Base-by-base conservation (phyloP, 2,113 vertebrate species). In the Campylomormyrus tamandua region DNA sequence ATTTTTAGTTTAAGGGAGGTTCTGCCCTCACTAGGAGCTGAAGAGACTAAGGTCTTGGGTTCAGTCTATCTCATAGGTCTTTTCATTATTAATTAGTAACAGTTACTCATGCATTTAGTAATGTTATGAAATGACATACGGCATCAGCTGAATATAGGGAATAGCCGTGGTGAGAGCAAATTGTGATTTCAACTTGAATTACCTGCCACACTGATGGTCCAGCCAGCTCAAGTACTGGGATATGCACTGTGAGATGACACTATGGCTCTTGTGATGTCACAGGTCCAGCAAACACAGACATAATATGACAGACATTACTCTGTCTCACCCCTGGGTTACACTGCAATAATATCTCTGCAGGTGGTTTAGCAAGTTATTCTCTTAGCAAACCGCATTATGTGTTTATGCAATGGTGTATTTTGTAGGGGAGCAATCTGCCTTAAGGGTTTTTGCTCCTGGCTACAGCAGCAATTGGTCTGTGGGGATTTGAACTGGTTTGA, bases 21-120 rank as follows among this genome's bases (percentile, higher is more conserved):
- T 42, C 15, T 42, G 74, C 42, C 3, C 48, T 15, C 83, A 85
- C 46, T 31, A 6, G 45, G 5, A 5, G 46, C 83, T 85, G 19
- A 24, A 10, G 89, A 89, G 66, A 92, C 92, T 90, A 1, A 90
- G 91, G 92, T 89, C 83, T 89, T 80, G 42, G 19, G 35, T 91
- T 87, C 15, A 80, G 31, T 42, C 27, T 70, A 1, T 42, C 62
- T 70, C 74, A 42, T 8, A 17, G 35, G 15, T 35, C 35, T 80
- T 42, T 39, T 80, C 11, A 80, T 80, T 42, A 80, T 35, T 80
- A 80, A 42, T 80, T 80, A 80, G 27, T 31, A 42, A 42, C 10
- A 80, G 74, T 80, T 77, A 77, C 31, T 77, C 27, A 17, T 42
- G 31, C 74, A 42, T 80, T 80, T 39, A 80, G 31, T 39, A 80